Percentiles rank a stretch among this genome's conserved stretches.
Evolutionary conservation across 2,113 vertebrate genomes (phyloP).

Genomic region (Apteryx mantelli): DNA sequence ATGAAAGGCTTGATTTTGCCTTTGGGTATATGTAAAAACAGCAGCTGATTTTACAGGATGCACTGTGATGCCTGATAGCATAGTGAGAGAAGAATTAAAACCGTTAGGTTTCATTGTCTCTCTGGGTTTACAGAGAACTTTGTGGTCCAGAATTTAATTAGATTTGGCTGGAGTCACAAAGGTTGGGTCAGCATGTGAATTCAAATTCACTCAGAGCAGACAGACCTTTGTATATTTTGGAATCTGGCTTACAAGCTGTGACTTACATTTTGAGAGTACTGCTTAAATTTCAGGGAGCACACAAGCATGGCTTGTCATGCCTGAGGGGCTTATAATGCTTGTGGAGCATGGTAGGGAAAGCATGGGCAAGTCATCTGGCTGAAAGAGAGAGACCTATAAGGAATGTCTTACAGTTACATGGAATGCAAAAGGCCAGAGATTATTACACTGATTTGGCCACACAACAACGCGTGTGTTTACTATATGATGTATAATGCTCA

Average conservation of each 20-base stretch:
- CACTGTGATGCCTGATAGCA: neutral
- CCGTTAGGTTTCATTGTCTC: neutral
- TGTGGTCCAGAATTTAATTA: constrained; percentile 12
- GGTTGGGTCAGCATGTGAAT: neutral
- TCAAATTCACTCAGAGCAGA: neutral
- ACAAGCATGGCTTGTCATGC: neutral
- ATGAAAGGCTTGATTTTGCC: constrained; percentile 58
- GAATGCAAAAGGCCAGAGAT: neutral
- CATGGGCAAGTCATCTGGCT: neutral
- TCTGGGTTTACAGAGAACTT: neutral
- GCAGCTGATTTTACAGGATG: constrained; percentile 38
- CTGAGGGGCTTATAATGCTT: neutral
- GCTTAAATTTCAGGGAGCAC: neutral
- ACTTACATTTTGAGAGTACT: neutral
- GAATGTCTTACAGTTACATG: neutral
- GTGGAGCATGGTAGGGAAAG: neutral
- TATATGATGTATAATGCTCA: neutral
- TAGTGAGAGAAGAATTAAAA: neutral
- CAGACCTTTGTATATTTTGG: neutral
- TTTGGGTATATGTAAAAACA: constrained; percentile 21
- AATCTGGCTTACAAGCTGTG: neutral
- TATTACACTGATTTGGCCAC: neutral
- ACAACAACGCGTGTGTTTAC: neutral
- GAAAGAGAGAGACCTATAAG: neutral
- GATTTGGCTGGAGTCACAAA: neutral